Evolutionary conservation across 2,113 vertebrate species (phyloP).

Genomic region (Phylloscopus trochiloides): DNA sequence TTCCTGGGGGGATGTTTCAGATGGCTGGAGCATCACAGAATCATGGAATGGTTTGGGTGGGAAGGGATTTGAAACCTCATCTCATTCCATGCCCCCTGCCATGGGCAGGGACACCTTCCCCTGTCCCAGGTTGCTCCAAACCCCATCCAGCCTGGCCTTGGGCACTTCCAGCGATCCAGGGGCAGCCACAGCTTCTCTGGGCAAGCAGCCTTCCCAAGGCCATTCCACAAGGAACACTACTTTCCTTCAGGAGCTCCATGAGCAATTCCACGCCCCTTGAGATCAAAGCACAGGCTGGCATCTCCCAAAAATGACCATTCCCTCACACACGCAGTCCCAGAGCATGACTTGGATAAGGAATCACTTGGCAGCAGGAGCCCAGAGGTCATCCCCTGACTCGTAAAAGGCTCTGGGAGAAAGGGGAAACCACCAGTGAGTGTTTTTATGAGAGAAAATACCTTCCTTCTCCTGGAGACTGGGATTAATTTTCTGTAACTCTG

Average conservation of each 20-base stretch:
- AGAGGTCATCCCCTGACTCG: background rate
- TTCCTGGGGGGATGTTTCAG: background rate
- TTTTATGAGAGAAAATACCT: conserved; percentile 59
- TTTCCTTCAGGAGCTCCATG: background rate
- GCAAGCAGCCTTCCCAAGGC: background rate
- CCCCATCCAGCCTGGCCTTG: accelerated
- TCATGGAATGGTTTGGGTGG: background rate
- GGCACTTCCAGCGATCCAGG: background rate
- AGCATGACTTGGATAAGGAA: background rate
- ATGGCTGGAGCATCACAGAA: background rate
- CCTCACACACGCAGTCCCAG: background rate
- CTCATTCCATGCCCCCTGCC: background rate
- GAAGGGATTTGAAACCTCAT: background rate
- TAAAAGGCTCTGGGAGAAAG: conserved; percentile 38
- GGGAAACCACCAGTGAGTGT: conserved; percentile 16
- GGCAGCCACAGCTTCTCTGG: background rate
- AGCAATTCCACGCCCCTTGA: background rate
- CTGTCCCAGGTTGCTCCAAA: background rate
- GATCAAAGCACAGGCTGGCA: background rate
- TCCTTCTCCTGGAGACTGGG: conserved; percentile 33
- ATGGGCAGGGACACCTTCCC: background rate
- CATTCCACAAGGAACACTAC: background rate
- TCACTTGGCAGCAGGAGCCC: background rate
- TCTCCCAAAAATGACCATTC: background rate
- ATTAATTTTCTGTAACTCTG: conserved; percentile 36